Base-by-base conservation (phyloP, 2,797 vertebrate species). In the Nasua narica region DNA sequence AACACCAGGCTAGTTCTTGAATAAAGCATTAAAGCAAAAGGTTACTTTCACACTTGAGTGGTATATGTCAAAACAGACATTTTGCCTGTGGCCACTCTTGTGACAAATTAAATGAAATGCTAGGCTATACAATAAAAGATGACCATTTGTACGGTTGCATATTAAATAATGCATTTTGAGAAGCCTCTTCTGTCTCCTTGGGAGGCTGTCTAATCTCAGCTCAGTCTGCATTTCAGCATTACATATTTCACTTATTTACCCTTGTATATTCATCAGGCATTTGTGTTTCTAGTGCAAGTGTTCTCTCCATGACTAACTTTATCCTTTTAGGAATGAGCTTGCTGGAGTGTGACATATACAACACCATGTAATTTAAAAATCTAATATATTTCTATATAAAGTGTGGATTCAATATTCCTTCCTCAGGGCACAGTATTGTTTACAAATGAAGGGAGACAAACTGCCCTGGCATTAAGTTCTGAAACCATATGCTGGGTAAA, bases 21-120 rank as follows among this genome's bases (percentile, higher is more conserved):
- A 97, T 97, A 98, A 98, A 98, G 91, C 83, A 98, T 97, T 98
- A 97, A 98, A 98, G 90, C 89, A 94, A 98, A 98, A 98, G 98
- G 95, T 98, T 98, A 98, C 97, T 98, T 98, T 98, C 98, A 98
- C 94, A 98, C 97, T 98, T 98, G 97, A 98, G 90, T 97, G 95
- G 95, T 98, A 81, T 95, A 97, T 97, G 97, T 98, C 98, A 98
- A 98, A 98, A 95, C 23, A 89, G 76, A 89, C 96, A 97, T 91
- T 69, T 54, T 90, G 27, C 65, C 67, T 91, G 97, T 98, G 97
- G 86, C 90, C 87, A 96, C 70, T 76, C 48, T 84, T 78, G 60
- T 96, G 78, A 85, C 56, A 97, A 95, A 94, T 96, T 60, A 46
- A 91, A 97, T 85, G 87, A 91, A 90, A 94, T 95, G 88, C 81